Evolutionary conservation across 1,140 invertebrate species (phyloP).

Genomic region (Physella acuta): DNA sequence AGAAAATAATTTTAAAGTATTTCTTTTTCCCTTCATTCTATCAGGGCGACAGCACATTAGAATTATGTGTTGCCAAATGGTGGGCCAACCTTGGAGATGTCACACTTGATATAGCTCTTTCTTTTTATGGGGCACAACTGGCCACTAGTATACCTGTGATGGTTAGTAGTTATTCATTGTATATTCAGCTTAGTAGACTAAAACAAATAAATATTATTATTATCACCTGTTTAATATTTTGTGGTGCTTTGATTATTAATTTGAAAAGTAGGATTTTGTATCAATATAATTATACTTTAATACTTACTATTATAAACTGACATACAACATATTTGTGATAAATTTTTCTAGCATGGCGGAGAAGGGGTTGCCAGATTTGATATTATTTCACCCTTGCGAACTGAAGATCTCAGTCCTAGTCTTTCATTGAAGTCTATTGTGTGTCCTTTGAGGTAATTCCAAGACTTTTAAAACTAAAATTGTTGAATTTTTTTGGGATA

Average conservation of each 20-base stretch:
- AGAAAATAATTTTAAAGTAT: background rate
- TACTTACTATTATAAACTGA: background rate
- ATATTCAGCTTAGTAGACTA: no score
- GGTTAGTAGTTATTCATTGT: no score
- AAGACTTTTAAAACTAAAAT: no score
- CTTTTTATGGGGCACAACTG: conserved; percentile 81
- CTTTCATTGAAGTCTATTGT: conserved; percentile 78
- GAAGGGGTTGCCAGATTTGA: conserved; percentile 76
- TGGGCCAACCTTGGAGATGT: conserved; percentile 87
- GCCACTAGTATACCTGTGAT: conserved; percentile 49
- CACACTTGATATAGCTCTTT: conserved; percentile 73
- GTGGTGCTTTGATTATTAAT: no score
- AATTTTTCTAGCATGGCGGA: conserved; percentile 66
- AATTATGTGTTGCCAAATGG: conserved; percentile 88
- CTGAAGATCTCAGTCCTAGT: conserved; percentile 78
- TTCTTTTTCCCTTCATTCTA: conserved; percentile 34
- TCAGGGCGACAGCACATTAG: conserved; percentile 75
- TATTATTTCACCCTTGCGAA: conserved; percentile 69
- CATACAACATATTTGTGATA: background rate
- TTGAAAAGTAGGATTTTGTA: no score
- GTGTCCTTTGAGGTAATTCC: conserved; percentile 71
- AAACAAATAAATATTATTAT: no score
- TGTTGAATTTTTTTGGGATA: no score
- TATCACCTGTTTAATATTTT: no score
- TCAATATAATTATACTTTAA: background rate